phyloP scores from a whole-genome alignment of 2,113 vertebrate genomes.

The Strix aluco region DNA sequence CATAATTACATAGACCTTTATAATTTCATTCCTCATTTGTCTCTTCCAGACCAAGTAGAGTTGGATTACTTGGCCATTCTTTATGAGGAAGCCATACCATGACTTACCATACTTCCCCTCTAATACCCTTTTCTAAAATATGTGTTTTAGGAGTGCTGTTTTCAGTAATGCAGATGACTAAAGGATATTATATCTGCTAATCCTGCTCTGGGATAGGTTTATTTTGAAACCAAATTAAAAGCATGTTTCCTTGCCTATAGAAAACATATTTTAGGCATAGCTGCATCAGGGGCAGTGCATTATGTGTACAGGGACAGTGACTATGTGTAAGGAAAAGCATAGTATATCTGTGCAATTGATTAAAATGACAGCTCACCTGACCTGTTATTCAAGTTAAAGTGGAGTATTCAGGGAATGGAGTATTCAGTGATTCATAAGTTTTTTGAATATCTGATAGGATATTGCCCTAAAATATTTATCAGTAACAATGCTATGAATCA shows the following conservation, averaged over 20 bases:
- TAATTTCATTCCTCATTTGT: neutral
- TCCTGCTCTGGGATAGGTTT: neutral
- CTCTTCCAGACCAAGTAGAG: neutral
- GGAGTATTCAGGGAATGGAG: neutral
- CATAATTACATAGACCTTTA: neutral
- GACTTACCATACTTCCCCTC: neutral
- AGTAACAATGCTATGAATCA: neutral
- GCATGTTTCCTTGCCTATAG: neutral
- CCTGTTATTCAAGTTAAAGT: neutral
- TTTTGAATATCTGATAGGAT: neutral
- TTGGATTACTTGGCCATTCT: neutral
- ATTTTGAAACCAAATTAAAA: neutral
- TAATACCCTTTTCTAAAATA: neutral
- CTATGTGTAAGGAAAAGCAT: neutral
- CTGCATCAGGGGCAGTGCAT: neutral
- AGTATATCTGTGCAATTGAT: neutral
- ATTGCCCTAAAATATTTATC: neutral
- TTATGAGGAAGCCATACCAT: neutral
- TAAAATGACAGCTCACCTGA: neutral
- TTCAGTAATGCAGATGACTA: neutral
- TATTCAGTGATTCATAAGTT: neutral
- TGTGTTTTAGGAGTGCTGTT: neutral
- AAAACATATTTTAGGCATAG: neutral
- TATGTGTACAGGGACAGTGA: neutral
- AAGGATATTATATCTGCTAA: neutral